Evolutionary conservation across 2,113 vertebrate species (phyloP).

Genomic region (Donacobius atricapilla): DNA sequence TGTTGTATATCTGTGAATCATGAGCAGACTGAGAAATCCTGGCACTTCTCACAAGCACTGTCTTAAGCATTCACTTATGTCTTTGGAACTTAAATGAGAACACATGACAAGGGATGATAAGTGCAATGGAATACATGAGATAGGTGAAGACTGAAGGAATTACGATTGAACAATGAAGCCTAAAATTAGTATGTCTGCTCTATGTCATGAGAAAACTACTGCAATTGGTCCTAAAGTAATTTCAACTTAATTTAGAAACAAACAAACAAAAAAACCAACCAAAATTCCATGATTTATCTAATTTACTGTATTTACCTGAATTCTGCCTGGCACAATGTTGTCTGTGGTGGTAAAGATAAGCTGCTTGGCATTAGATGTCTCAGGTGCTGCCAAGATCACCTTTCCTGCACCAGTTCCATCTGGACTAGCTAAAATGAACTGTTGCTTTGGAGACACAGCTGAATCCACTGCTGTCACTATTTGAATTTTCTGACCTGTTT

Average conservation of each 20-base stretch:
- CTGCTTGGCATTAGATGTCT: constrained; percentile 87
- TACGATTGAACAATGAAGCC: neutral
- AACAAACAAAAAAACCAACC: neutral
- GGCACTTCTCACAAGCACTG: neutral
- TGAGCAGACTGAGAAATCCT: neutral
- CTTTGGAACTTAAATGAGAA: neutral
- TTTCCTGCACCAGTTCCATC: constrained; percentile 90
- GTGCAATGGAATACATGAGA: neutral
- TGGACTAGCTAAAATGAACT: constrained; percentile 92
- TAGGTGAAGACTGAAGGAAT: neutral
- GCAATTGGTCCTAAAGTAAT: neutral
- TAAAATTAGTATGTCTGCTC: neutral
- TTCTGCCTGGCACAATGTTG: constrained; percentile 90
- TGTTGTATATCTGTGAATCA: neutral
- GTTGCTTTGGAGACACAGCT: constrained; percentile 87
- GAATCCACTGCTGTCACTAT: constrained; percentile 94
- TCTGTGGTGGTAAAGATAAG: constrained; percentile 94
- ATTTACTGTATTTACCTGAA: constrained; percentile 82
- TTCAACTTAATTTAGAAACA: neutral
- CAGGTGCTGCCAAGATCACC: constrained; percentile 91
- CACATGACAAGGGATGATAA: neutral
- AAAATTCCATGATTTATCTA: neutral
- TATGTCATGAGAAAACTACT: neutral
- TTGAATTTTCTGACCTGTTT: constrained; percentile 97
- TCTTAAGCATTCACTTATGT: neutral